phyloP scores from a whole-genome alignment of 2,797 vertebrate genomes.

The Chloroceryle amazona region DNA sequence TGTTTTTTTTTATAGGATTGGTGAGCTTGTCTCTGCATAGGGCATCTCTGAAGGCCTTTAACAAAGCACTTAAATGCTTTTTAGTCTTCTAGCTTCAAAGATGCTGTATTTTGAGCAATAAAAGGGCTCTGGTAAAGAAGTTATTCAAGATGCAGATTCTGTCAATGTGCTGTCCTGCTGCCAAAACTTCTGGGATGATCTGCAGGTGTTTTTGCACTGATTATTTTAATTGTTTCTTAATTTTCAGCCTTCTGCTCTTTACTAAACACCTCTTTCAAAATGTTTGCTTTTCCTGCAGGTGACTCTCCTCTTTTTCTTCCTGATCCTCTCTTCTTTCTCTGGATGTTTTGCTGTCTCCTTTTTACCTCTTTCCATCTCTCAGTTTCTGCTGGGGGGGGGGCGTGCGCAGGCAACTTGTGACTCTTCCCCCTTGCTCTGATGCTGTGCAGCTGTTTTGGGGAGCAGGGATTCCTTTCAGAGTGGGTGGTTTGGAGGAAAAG shows the following conservation, averaged over 20 bases:
- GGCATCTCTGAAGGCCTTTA: neutral
- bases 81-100: neutral
- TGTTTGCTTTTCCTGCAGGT: neutral
- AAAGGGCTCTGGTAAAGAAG: neutral
- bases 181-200: neutral
- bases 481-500: neutral
- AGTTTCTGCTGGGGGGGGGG: neutral
- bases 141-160: neutral
- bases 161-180: neutral
- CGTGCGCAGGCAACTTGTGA: neutral
- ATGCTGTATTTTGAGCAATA: neutral
- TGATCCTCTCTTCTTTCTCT: neutral
- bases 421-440: neutral
- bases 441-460: neutral
- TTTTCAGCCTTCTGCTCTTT: neutral
- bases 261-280: neutral
- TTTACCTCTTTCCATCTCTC: neutral
- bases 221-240: slow-evolving; percentile 33
- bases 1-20: neutral
- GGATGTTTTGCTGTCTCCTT: neutral
- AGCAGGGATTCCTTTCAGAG: neutral
- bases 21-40: neutral
- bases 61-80: neutral
- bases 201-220: neutral
- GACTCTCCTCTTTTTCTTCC: neutral